Base-by-base conservation (phyloP, 2,888 invertebrate genomes). In the Conus canariensis region DNA sequence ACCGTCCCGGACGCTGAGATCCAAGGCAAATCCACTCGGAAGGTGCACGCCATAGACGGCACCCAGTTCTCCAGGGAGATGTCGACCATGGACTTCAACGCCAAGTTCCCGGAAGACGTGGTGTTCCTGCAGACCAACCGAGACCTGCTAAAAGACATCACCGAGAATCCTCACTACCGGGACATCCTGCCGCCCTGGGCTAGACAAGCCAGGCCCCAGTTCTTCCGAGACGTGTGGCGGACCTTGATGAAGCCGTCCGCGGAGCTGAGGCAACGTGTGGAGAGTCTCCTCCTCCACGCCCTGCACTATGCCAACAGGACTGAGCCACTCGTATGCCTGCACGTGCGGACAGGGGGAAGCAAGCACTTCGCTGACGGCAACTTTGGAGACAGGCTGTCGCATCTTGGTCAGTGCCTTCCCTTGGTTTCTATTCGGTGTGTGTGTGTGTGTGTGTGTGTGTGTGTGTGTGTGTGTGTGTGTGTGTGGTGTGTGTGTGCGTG, bases 171-270 rank as follows among this genome's bases (percentile, higher is more conserved):
- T 4, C 86, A 90, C 30, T 90, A 88, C 83, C 82, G 85, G 67
- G 83, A 88, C 22, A 58, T 59, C 25, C 60, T 92, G 59, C 92
- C 91, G 1, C 10, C 74, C 10, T 92, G 90, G 91, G 89, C 90
- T 14, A 74, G 88, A 45, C 86, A 74, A 19, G n/a, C 58, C 3
- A 56, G 91, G 8, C 89, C 88, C 3, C 59, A 56, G 14, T 74
- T 90, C 22, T 92, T 92, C 82, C 85, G 87, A 1, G 83, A 89
- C 56, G 91, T 87, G 16, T 91, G 90, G 91, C 83, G 90, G 30
- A 80, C 88, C 19, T 64, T 92, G 60, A 90, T 92, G 87, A 90
- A 88, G n/a, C 91, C 91, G 0, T 88, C 77, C 6, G 1, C 85
- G 85, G 64, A 64, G 64, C 10, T 16, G 5, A 16, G 12, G 16